Conservation (phyloP, 2,113 vertebrate species). For the Uria lomvia region DNA sequence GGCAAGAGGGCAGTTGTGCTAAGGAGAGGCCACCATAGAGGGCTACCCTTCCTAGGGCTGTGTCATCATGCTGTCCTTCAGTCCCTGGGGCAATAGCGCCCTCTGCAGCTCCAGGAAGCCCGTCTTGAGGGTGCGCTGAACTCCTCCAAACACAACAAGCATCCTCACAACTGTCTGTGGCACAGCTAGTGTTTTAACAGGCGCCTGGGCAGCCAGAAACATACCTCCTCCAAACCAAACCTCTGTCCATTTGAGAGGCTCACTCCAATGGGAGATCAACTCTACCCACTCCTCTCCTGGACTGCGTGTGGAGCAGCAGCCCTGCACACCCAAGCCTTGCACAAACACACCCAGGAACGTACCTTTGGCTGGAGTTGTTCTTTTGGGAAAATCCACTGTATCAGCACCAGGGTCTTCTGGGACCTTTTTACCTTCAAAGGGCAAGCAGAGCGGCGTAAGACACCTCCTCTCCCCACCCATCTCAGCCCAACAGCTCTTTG, state of each 20-base stretch:
- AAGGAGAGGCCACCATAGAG: not conserved
- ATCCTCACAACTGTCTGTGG: not conserved
- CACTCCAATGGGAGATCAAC: not conserved
- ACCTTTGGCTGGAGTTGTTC: slow-evolving; percentile 90
- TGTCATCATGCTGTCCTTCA: not conserved
- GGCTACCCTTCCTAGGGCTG: not conserved
- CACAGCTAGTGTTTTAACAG: not conserved
- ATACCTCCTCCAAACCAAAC: not conserved
- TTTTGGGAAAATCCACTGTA: slow-evolving; percentile 90
- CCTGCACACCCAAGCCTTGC: not conserved
- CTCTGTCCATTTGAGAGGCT: not conserved
- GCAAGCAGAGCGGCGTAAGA: not conserved
- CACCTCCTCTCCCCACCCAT: not conserved
- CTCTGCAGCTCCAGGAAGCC: not conserved
- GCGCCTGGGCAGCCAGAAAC: not conserved
- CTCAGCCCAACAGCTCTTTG: slow-evolving; percentile 11
- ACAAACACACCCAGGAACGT: not conserved
- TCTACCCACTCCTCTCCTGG: not conserved
- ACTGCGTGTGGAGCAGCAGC: not conserved
- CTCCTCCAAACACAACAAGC: not conserved
- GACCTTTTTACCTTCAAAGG: slow-evolving; percentile 82
- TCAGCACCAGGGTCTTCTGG: slow-evolving; percentile 80
- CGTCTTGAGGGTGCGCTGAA: fast-evolving
- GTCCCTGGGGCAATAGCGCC: not conserved
- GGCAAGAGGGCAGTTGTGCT: not conserved